Evolutionary conservation across 2,113 vertebrate genomes (phyloP), one percentile per base, ranked within the genome.

Genomic region (Pomatostomus ruficeps): DNA sequence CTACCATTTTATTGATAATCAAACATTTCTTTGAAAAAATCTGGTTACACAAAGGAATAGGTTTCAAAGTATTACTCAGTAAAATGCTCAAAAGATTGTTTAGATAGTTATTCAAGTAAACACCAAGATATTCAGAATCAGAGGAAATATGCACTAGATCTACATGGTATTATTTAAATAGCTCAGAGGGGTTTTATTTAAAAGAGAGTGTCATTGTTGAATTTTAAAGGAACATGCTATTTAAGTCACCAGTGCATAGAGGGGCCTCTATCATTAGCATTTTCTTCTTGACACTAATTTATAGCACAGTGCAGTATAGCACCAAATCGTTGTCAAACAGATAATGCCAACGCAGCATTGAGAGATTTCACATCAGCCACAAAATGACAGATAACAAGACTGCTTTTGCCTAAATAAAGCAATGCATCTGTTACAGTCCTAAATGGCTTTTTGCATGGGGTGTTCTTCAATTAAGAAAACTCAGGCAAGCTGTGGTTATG

Each of bases 241-340:
- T 98, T 98, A 96, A 97, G 86, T 91, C 94, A 91, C 93, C 97
- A 95, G 92, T 95, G 83, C 95, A 91, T 89, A 93, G 85, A 96
- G 48, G 26, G 61, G 88, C 70, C 94, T 95, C 96, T 97, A 89
- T 97, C 97, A 98, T 98, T 98, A 98, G 87, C 91, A 89, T 94
- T 96, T 97, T 96, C 61, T 94, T 98, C 94, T 93, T 95, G 97
- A 97, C 97, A 94, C 81, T 98, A 97, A 98, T 98, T 98, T 97
- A 92, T 89, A 93, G 82, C 46, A 61, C 13, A 67, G 67, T 54
- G 49, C 83, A 83, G 45, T 65, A 40, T 40, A 87, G 82, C 78
- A 85, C 83, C 93, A 95, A 96, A 90, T 95, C 92, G 78, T 79
- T 98, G 97, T 97, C 96, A 96, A 85, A 93, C 31, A 85, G 95